Evolutionary conservation across 2,797 vertebrate species (phyloP).

Genomic region (Pangasius krempfi): DNA sequence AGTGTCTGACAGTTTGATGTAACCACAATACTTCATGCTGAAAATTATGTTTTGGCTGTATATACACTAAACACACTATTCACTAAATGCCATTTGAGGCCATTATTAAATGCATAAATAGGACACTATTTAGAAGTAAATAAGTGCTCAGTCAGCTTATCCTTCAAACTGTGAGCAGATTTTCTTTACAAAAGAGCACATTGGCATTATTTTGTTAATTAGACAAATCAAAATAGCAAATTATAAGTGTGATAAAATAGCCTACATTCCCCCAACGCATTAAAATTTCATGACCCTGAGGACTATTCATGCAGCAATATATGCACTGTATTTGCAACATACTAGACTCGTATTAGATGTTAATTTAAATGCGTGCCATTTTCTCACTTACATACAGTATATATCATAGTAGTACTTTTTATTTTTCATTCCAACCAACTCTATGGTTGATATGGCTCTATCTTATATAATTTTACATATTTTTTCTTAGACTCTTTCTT

Average conservation of each 20-base stretch:
- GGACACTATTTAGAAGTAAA: neutral
- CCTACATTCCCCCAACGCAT: neutral
- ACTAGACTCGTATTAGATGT: neutral
- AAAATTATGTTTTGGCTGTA: neutral
- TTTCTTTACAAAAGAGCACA: neutral
- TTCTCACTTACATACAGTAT: neutral
- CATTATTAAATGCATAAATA: neutral
- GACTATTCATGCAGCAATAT: neutral
- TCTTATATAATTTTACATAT: neutral
- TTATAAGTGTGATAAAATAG: neutral
- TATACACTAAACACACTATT: neutral
- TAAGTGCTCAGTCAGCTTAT: neutral
- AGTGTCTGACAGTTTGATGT: neutral
- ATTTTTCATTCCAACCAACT: neutral
- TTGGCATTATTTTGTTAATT: neutral
- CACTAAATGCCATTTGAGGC: neutral
- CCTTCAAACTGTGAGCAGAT: neutral
- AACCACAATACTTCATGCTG: neutral
- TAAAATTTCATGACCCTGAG: neutral
- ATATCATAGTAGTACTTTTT: neutral
- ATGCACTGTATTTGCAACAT: neutral
- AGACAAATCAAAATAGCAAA: neutral
- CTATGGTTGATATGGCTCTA: neutral
- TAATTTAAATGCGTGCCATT: neutral
- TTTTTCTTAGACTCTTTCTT: neutral